Conservation (phyloP, 2,797 vertebrate genomes). For the Sebastes vulpes region DNA sequence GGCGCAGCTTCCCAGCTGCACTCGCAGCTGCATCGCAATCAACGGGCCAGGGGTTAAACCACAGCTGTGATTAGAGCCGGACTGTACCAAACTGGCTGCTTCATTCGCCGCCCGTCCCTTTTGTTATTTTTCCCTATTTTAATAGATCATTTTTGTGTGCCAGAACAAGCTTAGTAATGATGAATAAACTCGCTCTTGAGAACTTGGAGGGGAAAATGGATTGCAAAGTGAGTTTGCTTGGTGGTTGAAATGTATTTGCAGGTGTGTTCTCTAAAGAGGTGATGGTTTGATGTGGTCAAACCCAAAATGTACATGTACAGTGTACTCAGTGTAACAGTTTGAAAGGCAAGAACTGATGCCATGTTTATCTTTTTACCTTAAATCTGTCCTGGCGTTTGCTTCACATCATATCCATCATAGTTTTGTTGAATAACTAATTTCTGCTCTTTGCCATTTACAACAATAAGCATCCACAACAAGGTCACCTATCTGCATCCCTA, state of each 20-base stretch:
- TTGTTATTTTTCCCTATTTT: conserved; percentile 15
- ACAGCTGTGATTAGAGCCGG: conserved; percentile 66
- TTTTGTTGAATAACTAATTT: background rate
- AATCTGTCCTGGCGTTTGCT: background rate
- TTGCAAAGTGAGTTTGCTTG: conserved; percentile 3
- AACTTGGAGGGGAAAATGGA: conserved; percentile 15
- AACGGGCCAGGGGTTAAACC: conserved; percentile 61
- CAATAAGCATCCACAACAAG: background rate
- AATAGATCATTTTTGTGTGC: conserved; percentile 9
- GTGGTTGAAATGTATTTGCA: conserved; percentile 1
- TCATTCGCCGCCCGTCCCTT: background rate
- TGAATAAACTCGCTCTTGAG: conserved; percentile 14
- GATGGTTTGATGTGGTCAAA: background rate
- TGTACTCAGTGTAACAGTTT: background rate
- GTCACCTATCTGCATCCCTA: background rate
- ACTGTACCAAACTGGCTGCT: conserved; percentile 38
- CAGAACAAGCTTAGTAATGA: background rate
- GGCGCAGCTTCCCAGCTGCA: conserved; percentile 64
- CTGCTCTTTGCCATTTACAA: conserved; percentile 1
- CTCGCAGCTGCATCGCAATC: conserved; percentile 77
- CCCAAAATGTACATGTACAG: background rate
- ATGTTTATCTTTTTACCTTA: background rate
- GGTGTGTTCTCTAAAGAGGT: background rate
- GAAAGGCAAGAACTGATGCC: background rate
- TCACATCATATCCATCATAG: background rate